Evolutionary conservation across 1,140 invertebrate species (phyloP), one percentile per base, ranked within the genome.

Genomic region (Trichogramma pretiosum): DNA sequence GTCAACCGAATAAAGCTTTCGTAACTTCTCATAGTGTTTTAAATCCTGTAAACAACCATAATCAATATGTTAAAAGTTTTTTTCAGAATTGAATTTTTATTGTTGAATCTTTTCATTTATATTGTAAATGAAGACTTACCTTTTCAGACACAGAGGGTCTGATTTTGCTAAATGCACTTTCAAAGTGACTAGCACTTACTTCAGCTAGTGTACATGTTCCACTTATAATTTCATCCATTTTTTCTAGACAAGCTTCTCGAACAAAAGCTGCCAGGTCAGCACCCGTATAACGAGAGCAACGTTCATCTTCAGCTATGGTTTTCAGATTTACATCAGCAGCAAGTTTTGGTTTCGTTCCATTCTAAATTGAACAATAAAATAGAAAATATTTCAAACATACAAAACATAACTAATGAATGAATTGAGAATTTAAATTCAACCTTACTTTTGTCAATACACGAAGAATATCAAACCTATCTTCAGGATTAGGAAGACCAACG

Each of bases 221-320:
- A 11, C 64, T 62, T 37, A 84, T 75, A 52, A 79, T 69, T 57
- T 87, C 78, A 50, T 81, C 83, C 8, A 95, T 64, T 7, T 88
- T 81, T 59, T 82, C 75, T 43, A 86, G 77, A 1, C 85, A 82
- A 1, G 93, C 87, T 70, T 93, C 88, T 55, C 84, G 76, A 1
- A 94, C 79, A 18, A 95, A 68, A 19, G 89, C 87, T 16, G 87
- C 84, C 24, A 98, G 72, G 76, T 98, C 95, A 13, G 94, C 94
- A 42, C 94, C 94, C 2, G 89, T 92, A 55, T 84, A 94, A 22
- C 87, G 82, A 26, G 87, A 76, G 46, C 86, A 89, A 36, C 79
- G 62, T 3, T 61, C 64, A n/a, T n/a, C n/a, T n/a, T n/a, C n/a
- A 3, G 73, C 80, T 32, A 96, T 71, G 19, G 74, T 71, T 46